Evolutionary conservation across 2,113 vertebrate genomes (phyloP).

Genomic region (Tachysurus fulvidraco): DNA sequence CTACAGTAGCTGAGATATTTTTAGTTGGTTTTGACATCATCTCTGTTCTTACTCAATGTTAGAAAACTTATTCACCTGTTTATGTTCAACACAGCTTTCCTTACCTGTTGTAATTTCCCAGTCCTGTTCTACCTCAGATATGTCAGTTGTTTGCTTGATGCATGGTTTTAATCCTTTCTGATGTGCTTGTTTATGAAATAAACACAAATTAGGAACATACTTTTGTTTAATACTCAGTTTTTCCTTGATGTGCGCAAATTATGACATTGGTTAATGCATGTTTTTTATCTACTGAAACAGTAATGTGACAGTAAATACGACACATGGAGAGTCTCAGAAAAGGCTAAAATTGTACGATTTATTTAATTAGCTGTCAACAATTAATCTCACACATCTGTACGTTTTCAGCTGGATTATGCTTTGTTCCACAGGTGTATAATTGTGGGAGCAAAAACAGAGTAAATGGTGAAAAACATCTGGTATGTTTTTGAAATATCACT

Average conservation of each 20-base stretch:
- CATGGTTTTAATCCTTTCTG: conserved; percentile 70
- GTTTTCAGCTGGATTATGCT: not conserved
- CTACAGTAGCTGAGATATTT: not conserved
- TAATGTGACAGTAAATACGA: too few species aligned
- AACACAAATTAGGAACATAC: conserved; percentile 63
- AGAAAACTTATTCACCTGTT: not conserved
- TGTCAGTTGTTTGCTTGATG: conserved; percentile 66
- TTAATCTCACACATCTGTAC: not conserved
- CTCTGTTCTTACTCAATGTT: not conserved
- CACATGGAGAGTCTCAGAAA: too few species aligned
- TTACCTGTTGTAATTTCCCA: conserved; percentile 54
- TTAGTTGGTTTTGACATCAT: not conserved
- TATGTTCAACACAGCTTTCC: not conserved
- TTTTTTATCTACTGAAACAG: not conserved
- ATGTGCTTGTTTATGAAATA: conserved; percentile 73
- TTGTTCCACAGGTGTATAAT: not conserved
- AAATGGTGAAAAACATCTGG: not conserved
- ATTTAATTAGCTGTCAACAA: not conserved
- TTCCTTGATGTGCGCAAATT: not conserved
- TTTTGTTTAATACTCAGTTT: not conserved
- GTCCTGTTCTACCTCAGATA: conserved; percentile 71
- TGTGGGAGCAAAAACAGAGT: not conserved
- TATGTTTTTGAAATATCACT: not conserved
- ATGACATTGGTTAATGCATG: not conserved
- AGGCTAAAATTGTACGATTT: too few species aligned